phyloP scores from a whole-genome alignment of 2,113 vertebrate species.

The Phylloscopus whistleri region DNA sequence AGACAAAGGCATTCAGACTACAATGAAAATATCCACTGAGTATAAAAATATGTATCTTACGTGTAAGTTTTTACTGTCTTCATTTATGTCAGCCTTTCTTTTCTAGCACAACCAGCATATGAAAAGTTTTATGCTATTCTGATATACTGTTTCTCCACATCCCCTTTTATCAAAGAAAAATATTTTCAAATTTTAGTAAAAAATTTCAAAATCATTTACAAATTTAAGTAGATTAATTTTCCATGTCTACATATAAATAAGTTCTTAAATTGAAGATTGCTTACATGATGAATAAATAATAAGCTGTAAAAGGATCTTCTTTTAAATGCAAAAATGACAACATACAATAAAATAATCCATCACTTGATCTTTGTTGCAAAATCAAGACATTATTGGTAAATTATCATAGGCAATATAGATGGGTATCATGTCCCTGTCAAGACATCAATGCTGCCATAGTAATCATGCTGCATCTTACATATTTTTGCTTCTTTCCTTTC shows the following conservation, averaged over 20 bases:
- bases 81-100: neutral
- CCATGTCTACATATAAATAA: neutral
- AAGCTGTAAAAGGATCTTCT: neutral
- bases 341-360: neutral
- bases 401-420: neutral
- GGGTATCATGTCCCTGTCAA: neutral
- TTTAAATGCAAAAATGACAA: neutral
- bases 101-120: neutral
- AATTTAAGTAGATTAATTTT: neutral
- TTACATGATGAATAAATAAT: neutral
- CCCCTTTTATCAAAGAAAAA: neutral
- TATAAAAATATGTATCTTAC: neutral
- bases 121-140: neutral
- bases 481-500: neutral
- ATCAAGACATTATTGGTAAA: neutral
- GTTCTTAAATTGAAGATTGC: neutral
- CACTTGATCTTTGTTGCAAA: neutral
- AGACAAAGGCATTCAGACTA: neutral
- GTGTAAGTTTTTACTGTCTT: neutral
- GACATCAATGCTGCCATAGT: neutral
- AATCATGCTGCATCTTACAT: neutral
- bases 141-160: neutral
- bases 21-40: neutral
- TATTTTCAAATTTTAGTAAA: neutral
- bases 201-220: neutral